Evolutionary conservation across 2,797 vertebrate genomes (phyloP).

Genomic region (Alauda arvensis): DNA sequence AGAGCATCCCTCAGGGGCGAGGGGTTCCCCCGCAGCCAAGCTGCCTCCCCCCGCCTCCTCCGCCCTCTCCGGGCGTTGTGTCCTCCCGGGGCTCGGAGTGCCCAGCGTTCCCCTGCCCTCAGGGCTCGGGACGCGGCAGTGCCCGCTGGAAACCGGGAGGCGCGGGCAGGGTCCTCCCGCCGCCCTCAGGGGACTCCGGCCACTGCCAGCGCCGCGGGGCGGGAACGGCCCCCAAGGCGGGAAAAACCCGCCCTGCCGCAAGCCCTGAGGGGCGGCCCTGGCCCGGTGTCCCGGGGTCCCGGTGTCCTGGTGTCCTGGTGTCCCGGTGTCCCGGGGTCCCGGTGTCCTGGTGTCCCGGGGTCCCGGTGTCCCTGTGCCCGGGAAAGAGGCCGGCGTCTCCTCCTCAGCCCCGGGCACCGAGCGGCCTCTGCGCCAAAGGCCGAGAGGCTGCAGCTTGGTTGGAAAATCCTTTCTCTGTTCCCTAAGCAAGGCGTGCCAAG

Average conservation of each 20-base stretch:
- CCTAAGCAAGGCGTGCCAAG: not conserved
- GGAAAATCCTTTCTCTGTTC: not conserved
- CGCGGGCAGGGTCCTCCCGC: accelerated
- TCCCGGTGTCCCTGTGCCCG: not conserved
- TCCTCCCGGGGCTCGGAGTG: too few relatives aligned
- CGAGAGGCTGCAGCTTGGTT: not conserved
- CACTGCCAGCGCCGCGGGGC: accelerated
- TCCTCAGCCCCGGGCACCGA: not conserved
- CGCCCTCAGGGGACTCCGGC: accelerated
- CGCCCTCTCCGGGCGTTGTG: not conserved
- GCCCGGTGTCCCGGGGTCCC: accelerated
- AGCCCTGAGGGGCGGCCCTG: accelerated
- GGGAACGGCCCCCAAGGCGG: not conserved
- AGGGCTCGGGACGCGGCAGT: accelerated
- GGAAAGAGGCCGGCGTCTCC: not conserved
- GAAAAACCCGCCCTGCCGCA: not conserved
- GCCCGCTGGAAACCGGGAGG: not conserved
- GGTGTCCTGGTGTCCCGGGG: accelerated
- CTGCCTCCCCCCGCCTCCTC: not conserved
- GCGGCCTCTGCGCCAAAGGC: not conserved
- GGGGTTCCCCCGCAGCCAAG: not conserved
- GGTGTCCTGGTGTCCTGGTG: accelerated
- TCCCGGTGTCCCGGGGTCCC: accelerated
- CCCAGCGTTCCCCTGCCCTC: not conserved
- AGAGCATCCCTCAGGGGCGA: not conserved